Percentiles rank a stretch among this genome's conserved stretches.
These are phyloP conservation scores for Gerris buenoi DNA, from an alignment of 1,140 invertebrate species.

Conservation along the genomic window DNA sequence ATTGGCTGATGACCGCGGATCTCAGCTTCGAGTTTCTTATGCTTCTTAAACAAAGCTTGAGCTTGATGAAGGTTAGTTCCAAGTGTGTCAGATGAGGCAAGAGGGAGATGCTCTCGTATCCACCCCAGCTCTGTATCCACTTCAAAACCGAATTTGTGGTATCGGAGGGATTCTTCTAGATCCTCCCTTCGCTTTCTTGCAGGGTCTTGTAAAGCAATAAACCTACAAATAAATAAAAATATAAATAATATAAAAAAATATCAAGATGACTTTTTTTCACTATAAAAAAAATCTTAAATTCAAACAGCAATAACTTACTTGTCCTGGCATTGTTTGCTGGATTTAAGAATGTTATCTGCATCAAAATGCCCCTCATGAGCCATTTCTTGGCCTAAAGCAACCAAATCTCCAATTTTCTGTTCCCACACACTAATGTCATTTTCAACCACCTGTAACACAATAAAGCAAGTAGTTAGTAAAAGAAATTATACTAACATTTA, in stretches of 20 bases:
- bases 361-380: conserved; percentile 88
- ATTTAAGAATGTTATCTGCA: conserved; percentile 63
- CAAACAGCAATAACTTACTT: conserved; percentile 32
- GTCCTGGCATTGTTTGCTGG: conserved; percentile 57
- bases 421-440: conserved; percentile 64
- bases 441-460: conserved; percentile 45
- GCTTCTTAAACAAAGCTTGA: conserved; percentile 82
- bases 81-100: conserved; percentile 56
- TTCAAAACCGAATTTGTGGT: conserved; percentile 90
- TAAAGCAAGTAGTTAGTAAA: too few relatives aligned
- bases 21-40: conserved; percentile 78
- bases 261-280: too few relatives aligned
- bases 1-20: conserved; percentile 63
- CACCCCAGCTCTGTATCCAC: conserved; percentile 86
- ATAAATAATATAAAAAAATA: too few relatives aligned
- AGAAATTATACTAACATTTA: too few relatives aligned
- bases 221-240: conserved; percentile 25
- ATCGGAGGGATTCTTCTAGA: conserved; percentile 68
- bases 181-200: conserved; percentile 49
- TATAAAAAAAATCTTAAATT: too few relatives aligned
- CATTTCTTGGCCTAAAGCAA: conserved; percentile 70
- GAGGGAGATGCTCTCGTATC: conserved; percentile 77
- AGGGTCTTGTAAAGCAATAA: conserved; percentile 45
- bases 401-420: conserved; percentile 56
- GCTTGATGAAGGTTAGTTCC: conserved; percentile 80